Conservation (phyloP, 2,113 vertebrate genomes). For the Pontoporia blainvillei region DNA sequence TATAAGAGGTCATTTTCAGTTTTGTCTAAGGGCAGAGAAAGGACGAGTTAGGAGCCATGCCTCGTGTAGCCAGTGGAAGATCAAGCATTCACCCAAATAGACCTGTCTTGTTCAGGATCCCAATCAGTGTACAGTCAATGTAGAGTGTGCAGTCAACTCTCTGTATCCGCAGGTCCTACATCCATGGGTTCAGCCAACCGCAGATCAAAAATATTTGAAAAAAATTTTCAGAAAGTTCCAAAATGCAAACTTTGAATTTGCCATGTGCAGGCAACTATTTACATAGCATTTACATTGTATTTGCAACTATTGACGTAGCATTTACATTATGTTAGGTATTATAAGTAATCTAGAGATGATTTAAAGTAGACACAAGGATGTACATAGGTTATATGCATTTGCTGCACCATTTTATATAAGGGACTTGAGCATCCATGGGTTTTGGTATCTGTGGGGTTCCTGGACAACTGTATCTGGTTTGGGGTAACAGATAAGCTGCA, state of each 20-base stretch:
- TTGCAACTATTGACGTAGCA: not conserved
- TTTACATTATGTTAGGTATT: not conserved
- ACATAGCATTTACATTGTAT: not conserved
- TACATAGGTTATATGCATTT: not conserved
- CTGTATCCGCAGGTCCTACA: not conserved
- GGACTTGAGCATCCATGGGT: not conserved
- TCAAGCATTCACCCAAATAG: slow-evolving; percentile 78
- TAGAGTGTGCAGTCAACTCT: not conserved
- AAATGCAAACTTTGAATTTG: not conserved
- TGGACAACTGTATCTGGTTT: not conserved
- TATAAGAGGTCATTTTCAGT: slow-evolving; percentile 56
- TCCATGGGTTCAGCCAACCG: not conserved
- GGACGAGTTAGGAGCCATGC: slow-evolving; percentile 67
- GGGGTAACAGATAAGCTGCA: slow-evolving; percentile 42
- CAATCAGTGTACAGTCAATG: not conserved
- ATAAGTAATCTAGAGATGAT: not conserved
- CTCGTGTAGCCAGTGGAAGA: slow-evolving; percentile 74
- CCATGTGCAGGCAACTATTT: not conserved
- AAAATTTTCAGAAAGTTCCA: not conserved
- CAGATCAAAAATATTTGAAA: not conserved
- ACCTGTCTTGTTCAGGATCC: slow-evolving; percentile 70
- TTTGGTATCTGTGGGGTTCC: not conserved
- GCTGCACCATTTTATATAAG: not conserved
- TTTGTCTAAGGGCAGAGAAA: slow-evolving; percentile 78
- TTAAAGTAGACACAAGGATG: not conserved